Evolutionary conservation across 2,888 invertebrate genomes (phyloP).

Genomic region (Dolomedes plantarius): DNA sequence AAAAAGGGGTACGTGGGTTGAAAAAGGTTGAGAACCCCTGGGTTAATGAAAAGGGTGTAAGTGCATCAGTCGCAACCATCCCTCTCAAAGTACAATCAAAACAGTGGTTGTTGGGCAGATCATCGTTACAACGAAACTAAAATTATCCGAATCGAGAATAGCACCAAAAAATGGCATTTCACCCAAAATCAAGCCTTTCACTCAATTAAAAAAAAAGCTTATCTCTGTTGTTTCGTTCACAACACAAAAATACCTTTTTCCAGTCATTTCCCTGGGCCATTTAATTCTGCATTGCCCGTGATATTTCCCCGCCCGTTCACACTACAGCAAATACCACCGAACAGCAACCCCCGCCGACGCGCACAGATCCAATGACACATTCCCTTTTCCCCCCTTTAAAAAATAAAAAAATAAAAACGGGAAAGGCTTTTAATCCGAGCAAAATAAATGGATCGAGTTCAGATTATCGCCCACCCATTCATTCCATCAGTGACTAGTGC

Average conservation of each 20-base stretch:
- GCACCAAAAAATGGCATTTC: no score
- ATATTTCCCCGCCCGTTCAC: not conserved
- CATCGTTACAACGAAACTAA: no score
- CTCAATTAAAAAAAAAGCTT: not conserved
- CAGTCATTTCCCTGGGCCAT: not conserved
- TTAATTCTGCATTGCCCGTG: not conserved
- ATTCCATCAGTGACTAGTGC: constrained; percentile 60
- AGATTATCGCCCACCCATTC: constrained; percentile 65
- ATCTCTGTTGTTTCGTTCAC: not conserved
- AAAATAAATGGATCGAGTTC: constrained; percentile 66
- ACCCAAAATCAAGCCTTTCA: no score
- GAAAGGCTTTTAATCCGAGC: constrained; percentile 20
- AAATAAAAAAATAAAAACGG: no score
- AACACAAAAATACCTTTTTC: not conserved
- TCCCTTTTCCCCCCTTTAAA: not conserved
- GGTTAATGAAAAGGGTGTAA: no score
- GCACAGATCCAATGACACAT: constrained; percentile 6
- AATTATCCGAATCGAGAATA: no score
- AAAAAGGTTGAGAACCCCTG: no score
- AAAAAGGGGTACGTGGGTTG: no score
- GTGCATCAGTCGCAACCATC: no score
- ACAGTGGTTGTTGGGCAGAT: no score
- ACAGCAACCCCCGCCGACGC: not conserved
- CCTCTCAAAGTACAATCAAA: no score
- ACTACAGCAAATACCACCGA: not conserved